These are phyloP conservation scores for Centropus bengalensis DNA, from an alignment of 2,113 vertebrate species.

Conservation along the genomic window DNA sequence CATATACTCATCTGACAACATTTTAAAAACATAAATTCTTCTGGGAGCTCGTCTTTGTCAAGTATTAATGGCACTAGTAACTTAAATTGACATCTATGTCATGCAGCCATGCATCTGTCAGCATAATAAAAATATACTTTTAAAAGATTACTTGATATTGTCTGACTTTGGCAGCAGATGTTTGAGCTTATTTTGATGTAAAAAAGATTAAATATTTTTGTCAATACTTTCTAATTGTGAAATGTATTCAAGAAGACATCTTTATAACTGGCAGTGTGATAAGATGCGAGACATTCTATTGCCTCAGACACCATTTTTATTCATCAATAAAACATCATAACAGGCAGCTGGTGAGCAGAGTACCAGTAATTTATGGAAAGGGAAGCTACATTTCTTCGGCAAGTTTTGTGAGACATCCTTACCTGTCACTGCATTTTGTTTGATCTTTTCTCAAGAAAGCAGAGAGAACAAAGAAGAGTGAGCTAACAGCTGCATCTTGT, in stretches of 20 bases:
- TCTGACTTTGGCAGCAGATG: slow-evolving; percentile 63
- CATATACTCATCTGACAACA: slow-evolving; percentile 52
- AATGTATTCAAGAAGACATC: slow-evolving; percentile 64
- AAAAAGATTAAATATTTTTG: slow-evolving; percentile 68
- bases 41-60: slow-evolving; percentile 64
- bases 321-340: slow-evolving; percentile 72
- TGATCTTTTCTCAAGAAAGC: slow-evolving; percentile 45
- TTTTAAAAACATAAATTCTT: slow-evolving; percentile 57
- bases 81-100: slow-evolving; percentile 69
- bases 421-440: slow-evolving; percentile 54
- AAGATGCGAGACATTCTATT: slow-evolving; percentile 40
- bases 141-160: slow-evolving; percentile 56
- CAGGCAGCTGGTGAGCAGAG: slow-evolving; percentile 52
- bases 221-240: slow-evolving; percentile 70
- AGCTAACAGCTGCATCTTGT: not conserved
- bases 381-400: slow-evolving; percentile 43
- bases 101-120: slow-evolving; percentile 68
- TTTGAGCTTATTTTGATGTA: slow-evolving; percentile 64
- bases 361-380: slow-evolving; percentile 59
- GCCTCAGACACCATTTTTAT: slow-evolving; percentile 63
- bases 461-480: slow-evolving; percentile 27
- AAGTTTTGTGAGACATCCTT: slow-evolving; percentile 54
- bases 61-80: slow-evolving; percentile 66
- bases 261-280: slow-evolving; percentile 42
- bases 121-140: slow-evolving; percentile 64